Percentiles rank a stretch among this genome's conserved stretches.
These are phyloP conservation scores for Ailurus styani DNA, from an alignment of 2,113 vertebrate species.

Conservation along the genomic window DNA sequence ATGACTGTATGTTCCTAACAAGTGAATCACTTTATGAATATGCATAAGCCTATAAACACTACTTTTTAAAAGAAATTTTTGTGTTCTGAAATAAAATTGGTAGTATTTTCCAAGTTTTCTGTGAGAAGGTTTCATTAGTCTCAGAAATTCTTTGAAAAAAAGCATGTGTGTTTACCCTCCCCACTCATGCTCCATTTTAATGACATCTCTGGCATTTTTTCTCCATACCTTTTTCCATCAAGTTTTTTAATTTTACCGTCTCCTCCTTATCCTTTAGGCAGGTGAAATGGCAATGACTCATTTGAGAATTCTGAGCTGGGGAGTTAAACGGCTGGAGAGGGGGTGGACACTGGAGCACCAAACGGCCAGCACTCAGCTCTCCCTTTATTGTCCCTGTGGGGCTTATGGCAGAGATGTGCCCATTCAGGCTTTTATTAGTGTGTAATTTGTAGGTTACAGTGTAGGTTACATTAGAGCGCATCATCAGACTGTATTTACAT, in stretches of 20 bases:
- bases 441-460: background rate
- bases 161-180: background rate
- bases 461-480: too few species aligned
- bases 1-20: constrained; percentile 75
- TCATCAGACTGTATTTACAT: background rate
- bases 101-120: constrained; percentile 35
- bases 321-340: background rate
- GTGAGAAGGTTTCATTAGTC: background rate
- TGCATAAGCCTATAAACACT: constrained; percentile 49
- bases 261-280: background rate
- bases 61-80: constrained; percentile 42
- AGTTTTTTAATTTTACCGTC: constrained; percentile 56
- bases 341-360: background rate
- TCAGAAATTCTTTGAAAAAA: background rate
- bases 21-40: constrained; percentile 77
- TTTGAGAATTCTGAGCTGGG: background rate
- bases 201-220: constrained; percentile 47
- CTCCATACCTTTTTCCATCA: constrained; percentile 33
- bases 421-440: background rate
- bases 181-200: constrained; percentile 45
- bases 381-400: background rate
- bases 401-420: background rate
- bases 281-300: background rate
- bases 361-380: background rate
- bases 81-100: constrained; percentile 27